Conservation (phyloP, 2,888 invertebrate genomes). For the Aethes cnicana region DNA sequence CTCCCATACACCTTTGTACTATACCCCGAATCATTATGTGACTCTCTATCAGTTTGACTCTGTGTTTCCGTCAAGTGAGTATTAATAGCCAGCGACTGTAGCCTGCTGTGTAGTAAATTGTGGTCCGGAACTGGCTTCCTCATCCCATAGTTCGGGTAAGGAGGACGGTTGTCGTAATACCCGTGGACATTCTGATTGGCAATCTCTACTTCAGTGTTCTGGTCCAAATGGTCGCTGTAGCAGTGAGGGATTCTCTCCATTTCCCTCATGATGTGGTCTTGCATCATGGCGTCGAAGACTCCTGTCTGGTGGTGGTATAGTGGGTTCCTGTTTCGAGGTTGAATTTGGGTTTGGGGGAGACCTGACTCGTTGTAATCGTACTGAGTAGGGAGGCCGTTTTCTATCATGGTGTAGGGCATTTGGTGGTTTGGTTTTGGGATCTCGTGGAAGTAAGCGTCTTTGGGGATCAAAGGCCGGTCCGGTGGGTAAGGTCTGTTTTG, state of each 20-base stretch:
- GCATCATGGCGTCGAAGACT: slow-evolving; percentile 79
- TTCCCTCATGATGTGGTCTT: slow-evolving; percentile 76
- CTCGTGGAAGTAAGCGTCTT: slow-evolving; percentile 84
- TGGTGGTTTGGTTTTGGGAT: slow-evolving; percentile 72
- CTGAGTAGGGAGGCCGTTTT: slow-evolving; percentile 54
- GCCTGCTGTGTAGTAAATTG: slow-evolving; percentile 67
- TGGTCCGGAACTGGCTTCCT: slow-evolving; percentile 69
- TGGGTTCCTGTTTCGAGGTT: slow-evolving; percentile 68
- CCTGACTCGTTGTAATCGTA: slow-evolving; percentile 65
- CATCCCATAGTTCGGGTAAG: slow-evolving; percentile 53
- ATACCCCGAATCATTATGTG: slow-evolving; percentile 93
- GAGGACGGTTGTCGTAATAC: slow-evolving; percentile 67
- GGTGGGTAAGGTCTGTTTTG: slow-evolving; percentile 47
- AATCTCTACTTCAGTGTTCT: slow-evolving; percentile 75
- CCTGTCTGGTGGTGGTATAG: slow-evolving; percentile 71
- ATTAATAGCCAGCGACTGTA: slow-evolving; percentile 76
- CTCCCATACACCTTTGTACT: slow-evolving; percentile 91
- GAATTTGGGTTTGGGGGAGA: slow-evolving; percentile 56
- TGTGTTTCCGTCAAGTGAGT: slow-evolving; percentile 75
- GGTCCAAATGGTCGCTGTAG: slow-evolving; percentile 73
- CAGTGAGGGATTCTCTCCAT: slow-evolving; percentile 77
- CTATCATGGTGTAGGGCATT: slow-evolving; percentile 61
- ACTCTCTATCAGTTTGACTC: slow-evolving; percentile 83
- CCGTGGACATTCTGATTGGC: slow-evolving; percentile 72
- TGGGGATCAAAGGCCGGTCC: slow-evolving; percentile 74